Evolutionary conservation across 2,113 vertebrate genomes (phyloP), one percentile per base, ranked within the genome.

Genomic region (Laticauda laticaudata): DNA sequence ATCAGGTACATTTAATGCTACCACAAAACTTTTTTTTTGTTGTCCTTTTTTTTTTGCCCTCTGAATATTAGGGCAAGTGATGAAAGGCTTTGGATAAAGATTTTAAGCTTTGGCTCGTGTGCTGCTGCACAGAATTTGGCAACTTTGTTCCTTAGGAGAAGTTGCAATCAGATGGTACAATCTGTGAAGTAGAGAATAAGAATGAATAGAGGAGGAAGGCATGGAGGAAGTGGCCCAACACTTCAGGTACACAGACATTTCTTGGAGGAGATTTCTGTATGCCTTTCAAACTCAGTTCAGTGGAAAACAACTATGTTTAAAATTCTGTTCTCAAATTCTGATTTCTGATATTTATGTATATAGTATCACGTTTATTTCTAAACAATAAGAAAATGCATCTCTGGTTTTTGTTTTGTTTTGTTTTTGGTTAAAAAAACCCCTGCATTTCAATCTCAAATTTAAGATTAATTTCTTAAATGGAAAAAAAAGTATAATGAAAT

Each of bases 341-440:
- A 97, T 97, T 97, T 93, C 54, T 86, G 23, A 56, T 56, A 91
- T 94, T 94, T 97, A 95, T 96, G 88, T 95, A 89, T 93, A 90
- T 94, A 93, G 88, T 87, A 96, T 97, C 97, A 94, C 88, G 91
- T 95, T 89, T 94, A 95, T 92, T 94, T 92, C 93, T 93, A 93
- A 94, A 86, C 94, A 91, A 81, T 88, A 94, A 75, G 93, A 86
- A 87, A 75, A 95, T 91, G 88, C 81, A 86, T 93, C 91, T 94
- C 92, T 92, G 91, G 45, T 45, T 45, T 45, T 93, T 90, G 69
- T 90, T 95, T n/a, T 57, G 45, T 45, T 89, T 53, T 53, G 1
- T 85, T 93, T 94, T 81, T 64, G 26, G 2, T 43, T 7, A 90
- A 57, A 20, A 59, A 6, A 75, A 6, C 56, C 43, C 43, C 5